These are phyloP conservation scores for Tauraco hartlaubi DNA, from an alignment of 2,797 vertebrate genomes.

Conservation along the genomic window DNA sequence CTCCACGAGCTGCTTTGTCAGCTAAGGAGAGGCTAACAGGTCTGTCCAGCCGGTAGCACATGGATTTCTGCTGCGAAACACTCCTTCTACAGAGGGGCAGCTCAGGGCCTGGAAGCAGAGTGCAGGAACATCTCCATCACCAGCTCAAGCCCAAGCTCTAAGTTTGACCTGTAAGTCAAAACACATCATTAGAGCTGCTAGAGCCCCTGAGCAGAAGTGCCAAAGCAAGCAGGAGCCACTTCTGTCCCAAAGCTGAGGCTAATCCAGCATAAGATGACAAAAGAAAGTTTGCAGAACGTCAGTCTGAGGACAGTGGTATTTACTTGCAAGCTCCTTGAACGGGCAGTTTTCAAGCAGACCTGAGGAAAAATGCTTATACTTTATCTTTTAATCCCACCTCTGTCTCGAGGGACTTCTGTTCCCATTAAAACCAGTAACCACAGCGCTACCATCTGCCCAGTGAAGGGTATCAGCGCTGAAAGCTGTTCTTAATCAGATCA, in stretches of 20 bases:
- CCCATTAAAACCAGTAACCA: background rate
- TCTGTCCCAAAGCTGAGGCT: background rate
- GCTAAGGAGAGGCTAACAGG: background rate
- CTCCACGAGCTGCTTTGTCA: background rate
- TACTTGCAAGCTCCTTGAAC: background rate
- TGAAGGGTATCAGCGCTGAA: background rate
- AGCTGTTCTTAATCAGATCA: slow-evolving; percentile 6
- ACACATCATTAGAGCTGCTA: background rate
- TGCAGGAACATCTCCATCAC: background rate
- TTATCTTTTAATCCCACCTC: background rate
- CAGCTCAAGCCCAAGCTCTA: background rate
- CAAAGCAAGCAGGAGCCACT: background rate
- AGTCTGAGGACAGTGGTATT: background rate
- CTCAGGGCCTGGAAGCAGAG: background rate
- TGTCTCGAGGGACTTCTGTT: background rate
- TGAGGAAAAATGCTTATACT: background rate
- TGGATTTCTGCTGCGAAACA: background rate
- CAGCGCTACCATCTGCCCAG: slow-evolving; percentile 6
- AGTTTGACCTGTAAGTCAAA: background rate
- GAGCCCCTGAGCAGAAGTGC: background rate
- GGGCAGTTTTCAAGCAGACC: background rate
- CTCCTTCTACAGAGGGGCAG: background rate
- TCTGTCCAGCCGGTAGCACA: background rate
- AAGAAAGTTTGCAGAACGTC: background rate
- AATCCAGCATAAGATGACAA: background rate